Percentiles rank a stretch among this genome's conserved stretches.
Conservation (phyloP, 2,113 vertebrate genomes). For the Eidolon helvum region DNA sequence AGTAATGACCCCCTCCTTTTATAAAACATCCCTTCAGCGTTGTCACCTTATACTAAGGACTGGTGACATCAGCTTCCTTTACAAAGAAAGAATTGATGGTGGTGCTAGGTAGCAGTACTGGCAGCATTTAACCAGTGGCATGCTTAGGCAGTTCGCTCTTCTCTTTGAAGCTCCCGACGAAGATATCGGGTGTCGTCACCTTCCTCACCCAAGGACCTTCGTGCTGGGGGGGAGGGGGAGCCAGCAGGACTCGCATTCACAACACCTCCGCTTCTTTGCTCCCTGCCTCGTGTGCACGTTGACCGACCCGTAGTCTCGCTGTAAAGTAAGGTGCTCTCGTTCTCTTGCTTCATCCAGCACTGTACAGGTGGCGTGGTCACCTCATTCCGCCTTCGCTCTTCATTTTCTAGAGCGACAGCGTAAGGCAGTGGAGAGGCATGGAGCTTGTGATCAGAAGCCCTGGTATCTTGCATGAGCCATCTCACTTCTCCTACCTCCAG, state of each 20-base stretch:
- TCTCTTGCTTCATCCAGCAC: neutral
- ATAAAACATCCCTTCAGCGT: neutral
- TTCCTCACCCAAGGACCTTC: neutral
- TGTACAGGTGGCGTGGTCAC: neutral
- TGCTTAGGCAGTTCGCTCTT: neutral
- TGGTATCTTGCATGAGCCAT: neutral
- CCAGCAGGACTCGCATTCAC: neutral
- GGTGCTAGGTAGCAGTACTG: neutral
- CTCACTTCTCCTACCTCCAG: neutral
- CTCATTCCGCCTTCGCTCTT: neutral
- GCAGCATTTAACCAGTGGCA: neutral
- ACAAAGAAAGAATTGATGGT: neutral
- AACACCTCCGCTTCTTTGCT: neutral
- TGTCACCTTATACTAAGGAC: neutral
- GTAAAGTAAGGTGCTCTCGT: neutral
- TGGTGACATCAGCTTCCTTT: neutral
- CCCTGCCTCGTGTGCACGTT: neutral
- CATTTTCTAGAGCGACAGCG: neutral
- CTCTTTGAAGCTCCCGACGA: neutral
- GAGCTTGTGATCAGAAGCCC: neutral
- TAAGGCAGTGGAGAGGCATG: neutral
- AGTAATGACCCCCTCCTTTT: neutral
- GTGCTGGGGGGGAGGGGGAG: neutral
- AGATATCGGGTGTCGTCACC: neutral
- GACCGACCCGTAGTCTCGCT: neutral